Evolutionary conservation across 2,888 invertebrate genomes (phyloP).

Genomic region (Tetramorium bicarinatum): DNA sequence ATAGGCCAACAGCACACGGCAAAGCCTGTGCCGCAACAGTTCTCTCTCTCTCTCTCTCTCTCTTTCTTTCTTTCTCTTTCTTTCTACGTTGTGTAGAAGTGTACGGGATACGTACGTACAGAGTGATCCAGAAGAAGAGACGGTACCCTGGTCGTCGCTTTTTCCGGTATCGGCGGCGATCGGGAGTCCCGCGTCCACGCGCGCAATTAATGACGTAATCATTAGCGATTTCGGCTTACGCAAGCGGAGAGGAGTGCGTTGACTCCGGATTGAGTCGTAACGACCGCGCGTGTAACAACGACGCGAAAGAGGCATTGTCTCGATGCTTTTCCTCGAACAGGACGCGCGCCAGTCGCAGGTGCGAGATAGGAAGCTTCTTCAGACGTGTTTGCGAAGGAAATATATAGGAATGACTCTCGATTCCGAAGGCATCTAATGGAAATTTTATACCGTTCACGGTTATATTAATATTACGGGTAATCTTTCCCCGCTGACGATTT

Average conservation of each 20-base stretch:
- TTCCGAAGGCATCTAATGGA: background rate
- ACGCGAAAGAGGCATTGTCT: background rate
- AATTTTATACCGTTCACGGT: constrained; percentile 35
- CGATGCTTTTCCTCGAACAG: constrained; percentile 12
- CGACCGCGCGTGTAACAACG: background rate
- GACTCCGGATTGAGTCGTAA: background rate
- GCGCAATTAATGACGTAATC: constrained; percentile 18
- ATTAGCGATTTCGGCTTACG: constrained; percentile 33
- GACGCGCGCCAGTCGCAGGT: background rate
- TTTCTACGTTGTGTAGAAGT: constrained; percentile 66
- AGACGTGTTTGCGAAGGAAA: background rate
- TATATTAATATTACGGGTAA: constrained; percentile 68
- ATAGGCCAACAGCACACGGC: constrained; percentile 78
- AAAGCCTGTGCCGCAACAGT: constrained; percentile 71
- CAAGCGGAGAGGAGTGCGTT: constrained; percentile 12
- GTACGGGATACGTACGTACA: constrained; percentile 66
- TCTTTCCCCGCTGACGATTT: constrained; percentile 62
- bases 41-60: too few relatives aligned
- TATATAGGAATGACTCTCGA: background rate
- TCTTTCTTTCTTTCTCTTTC: too few relatives aligned
- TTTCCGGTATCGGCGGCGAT: constrained; percentile 34
- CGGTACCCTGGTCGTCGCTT: constrained; percentile 28
- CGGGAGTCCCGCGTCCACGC: background rate
- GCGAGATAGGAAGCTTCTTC: background rate
- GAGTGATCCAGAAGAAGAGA: constrained; percentile 74